phyloP scores from a whole-genome alignment of 1,140 invertebrate genomes.

The Drosophila sturtevanti region DNA sequence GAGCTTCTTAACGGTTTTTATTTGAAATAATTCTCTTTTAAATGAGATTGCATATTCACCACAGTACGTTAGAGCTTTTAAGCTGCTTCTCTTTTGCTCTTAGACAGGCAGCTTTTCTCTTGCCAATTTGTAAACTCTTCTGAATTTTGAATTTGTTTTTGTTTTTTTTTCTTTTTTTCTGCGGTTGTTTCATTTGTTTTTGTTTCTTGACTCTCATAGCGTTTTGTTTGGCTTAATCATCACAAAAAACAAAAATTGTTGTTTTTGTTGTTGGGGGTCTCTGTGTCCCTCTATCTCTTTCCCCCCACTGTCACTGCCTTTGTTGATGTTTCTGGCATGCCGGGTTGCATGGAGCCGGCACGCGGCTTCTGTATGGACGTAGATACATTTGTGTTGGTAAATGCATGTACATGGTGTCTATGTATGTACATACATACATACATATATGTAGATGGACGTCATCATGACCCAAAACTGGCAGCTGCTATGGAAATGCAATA shows the following conservation, averaged over 20 bases:
- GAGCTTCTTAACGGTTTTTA: constrained; percentile 28
- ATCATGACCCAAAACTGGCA: constrained; percentile 54
- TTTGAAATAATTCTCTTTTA: not conserved
- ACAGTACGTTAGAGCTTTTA: not conserved
- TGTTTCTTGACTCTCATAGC: not conserved
- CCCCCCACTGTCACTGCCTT: constrained; percentile 10
- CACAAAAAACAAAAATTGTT: constrained; percentile 11
- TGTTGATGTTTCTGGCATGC: constrained; percentile 23
- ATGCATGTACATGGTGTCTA: not conserved
- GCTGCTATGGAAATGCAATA: constrained; percentile 29
- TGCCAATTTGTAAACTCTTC: not conserved
- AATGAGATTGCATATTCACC: constrained; percentile 38
- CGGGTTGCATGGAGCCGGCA: constrained; percentile 41
- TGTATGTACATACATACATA: not conserved
- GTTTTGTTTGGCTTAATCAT: constrained; percentile 35
- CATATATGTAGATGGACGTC: constrained; percentile 18
- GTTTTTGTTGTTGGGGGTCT: constrained; percentile 18
- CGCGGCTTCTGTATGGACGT: constrained; percentile 41
- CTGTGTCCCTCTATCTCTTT: constrained; percentile 35
- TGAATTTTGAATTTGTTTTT: not conserved
- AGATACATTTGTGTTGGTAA: not conserved
- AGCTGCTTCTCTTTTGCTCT: not conserved
- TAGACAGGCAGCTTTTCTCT: not conserved
- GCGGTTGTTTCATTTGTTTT: not conserved
- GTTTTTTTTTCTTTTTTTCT: not conserved